Base-by-base conservation (phyloP, 2,797 vertebrate genomes). In the Heteromormyrus szaboi region DNA sequence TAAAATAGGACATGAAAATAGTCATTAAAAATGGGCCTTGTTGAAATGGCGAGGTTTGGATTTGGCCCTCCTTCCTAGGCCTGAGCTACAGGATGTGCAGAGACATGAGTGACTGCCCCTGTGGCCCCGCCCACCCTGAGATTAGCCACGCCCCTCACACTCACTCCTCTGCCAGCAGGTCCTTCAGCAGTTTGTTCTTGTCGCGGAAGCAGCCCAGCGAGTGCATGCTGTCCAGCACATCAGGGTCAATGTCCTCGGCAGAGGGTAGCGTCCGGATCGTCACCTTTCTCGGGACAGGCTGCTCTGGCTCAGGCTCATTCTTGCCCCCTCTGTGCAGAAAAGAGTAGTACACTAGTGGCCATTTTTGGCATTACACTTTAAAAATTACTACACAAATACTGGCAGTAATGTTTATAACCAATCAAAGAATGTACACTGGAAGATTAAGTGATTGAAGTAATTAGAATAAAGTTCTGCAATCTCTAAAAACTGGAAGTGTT, bases 151-250 rank as follows among this genome's bases (percentile, higher is more conserved):
- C 87, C 76, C 19, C 85, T 86, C 33, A 88, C 88, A 95, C 98
- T 95, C 95, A 99, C 98, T 99, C 98, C 92, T 98, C 98, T 0
- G 97, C 97, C 90, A 99, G 96, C 94, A 99, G 96, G 95, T 99
- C 98, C 95, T 98, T 98, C 95, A 97, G 95, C 93, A 99, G 97
- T 93, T 99, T 99, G 92, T 97, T 98, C 93, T 98, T 98, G 95
- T 99, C 98, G 19, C 98, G 95, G 96, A 99, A 99, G 95, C 98
- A 99, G 95, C 98, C 98, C 92, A 99, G 96, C 0, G 98, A 99
- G 94, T 99, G 98, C 98, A 99, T 99, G 96, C 98, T 99, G 94
- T 99, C 98, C 95, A 99, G 96, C 92, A 99, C 98, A 1, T 99
- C 98, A 0, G 98, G 98, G 94, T 99, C 98, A 7, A 99, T 98